Evolutionary conservation across 2,113 vertebrate genomes (phyloP), one percentile per base, ranked within the genome.

Genomic region (Agelaius tricolor): DNA sequence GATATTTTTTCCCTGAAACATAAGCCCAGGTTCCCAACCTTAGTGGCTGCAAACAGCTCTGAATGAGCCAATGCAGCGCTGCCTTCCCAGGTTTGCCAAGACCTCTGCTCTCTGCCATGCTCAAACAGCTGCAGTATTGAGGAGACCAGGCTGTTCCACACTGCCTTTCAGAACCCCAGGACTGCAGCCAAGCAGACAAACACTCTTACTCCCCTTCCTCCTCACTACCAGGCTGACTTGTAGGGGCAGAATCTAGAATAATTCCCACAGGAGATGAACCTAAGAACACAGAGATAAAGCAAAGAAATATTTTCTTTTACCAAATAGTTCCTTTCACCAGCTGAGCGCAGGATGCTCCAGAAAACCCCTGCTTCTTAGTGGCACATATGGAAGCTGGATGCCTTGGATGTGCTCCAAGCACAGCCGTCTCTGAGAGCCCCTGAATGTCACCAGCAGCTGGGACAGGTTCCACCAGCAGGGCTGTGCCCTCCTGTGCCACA

Each of bases 81-180:
- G 73, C 74, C 66, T 84, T 39, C 76, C 59, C 73, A 84, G 72
- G 66, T 76, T 35, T 94, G 89, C 94, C 86, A 81, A 89, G 83
- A 68, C 79, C 88, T 87, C 93, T 92, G 83, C 81, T 82, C 87
- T 54, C 12, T 46, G 58, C 81, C 62, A 15, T 44, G 47, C 94
- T 44, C 73, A 11, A 73, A 58, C 78, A 95, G 91, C 89, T 95
- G 91, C 93, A 91, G 77, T 5, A 54, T 4, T 51, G 87, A 95
- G 88, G 24, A 44, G 21, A 66, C 81, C 69, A 87, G 87, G 59
- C 81, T 79, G 87, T 8, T 76, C 55, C 84, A 72, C 2, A 0
- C 81, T 65, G 87, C 81, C 73, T 87, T 89, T 82, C 91, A 79
- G 71, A 82, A 44, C 63, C 54, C 1, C 8, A 93, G 61, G 68